Evolutionary conservation across 2,113 vertebrate species (phyloP).

Genomic region (Hemiprocne comata): DNA sequence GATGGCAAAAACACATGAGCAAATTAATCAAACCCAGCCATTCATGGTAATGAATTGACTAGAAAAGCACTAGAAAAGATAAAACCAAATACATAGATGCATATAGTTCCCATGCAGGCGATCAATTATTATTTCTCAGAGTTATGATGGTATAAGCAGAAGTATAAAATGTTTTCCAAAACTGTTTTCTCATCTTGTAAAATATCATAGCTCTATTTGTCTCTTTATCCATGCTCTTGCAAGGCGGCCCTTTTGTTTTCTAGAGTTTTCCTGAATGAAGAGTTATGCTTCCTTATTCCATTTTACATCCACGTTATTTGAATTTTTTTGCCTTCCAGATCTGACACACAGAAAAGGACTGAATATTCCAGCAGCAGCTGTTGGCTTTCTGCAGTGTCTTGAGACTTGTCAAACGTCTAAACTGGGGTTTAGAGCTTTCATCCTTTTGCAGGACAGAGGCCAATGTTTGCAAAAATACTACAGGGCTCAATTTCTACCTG

Average conservation of each 20-base stretch:
- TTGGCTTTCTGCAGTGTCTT: neutral
- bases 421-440: neutral
- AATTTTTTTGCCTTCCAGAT: neutral
- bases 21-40: neutral
- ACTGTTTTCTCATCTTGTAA: neutral
- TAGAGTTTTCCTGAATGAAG: neutral
- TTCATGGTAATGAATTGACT: neutral
- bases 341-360: neutral
- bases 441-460: neutral
- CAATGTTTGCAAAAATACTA: neutral
- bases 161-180: neutral
- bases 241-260: neutral
- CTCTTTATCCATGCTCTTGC: neutral
- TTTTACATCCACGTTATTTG: neutral
- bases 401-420: neutral
- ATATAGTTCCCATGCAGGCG: neutral
- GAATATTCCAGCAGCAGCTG: neutral
- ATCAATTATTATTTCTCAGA: neutral
- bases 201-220: neutral
- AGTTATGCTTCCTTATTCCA: neutral
- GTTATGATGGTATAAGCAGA: neutral
- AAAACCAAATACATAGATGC: rapidly evolving
- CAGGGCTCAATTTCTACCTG: neutral
- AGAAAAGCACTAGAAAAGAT: neutral
- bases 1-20: neutral